These are phyloP conservation scores for Lapara coniferarum DNA, from an alignment of 2,888 invertebrate species.

Conservation along the genomic window DNA sequence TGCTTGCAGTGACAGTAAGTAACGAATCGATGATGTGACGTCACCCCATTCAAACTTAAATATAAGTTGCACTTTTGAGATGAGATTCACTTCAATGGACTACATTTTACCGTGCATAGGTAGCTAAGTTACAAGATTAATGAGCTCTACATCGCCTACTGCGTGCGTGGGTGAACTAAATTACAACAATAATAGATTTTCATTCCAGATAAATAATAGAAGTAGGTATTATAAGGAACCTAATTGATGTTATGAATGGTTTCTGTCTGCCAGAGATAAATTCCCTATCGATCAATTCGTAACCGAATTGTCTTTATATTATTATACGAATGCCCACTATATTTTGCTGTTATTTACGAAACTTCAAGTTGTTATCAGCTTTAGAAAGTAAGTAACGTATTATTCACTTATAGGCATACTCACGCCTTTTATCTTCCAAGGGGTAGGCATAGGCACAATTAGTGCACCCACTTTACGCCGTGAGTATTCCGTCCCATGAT, in stretches of 20 bases:
- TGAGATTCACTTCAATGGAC: neutral
- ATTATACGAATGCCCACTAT: no score
- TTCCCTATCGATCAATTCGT: neutral
- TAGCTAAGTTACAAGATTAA: neutral
- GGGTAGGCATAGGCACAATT: no score
- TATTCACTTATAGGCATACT: no score
- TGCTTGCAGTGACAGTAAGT: constrained; percentile 46
- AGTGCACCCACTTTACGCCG: no score
- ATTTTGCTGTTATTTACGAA: no score
- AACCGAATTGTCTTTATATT: no score
- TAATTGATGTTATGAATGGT: neutral
- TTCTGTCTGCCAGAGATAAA: neutral
- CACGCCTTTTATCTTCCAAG: no score
- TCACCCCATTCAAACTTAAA: constrained; percentile 69
- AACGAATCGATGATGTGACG: constrained; percentile 75
- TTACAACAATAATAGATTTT: neutral
- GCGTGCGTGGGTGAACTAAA: neutral
- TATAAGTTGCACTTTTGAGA: neutral
- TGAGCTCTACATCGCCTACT: neutral
- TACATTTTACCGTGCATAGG: neutral
- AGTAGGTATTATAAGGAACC: neutral
- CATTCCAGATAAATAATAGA: neutral
- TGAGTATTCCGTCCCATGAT: no score
- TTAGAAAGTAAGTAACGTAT: no score
- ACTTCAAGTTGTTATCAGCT: no score